phyloP scores from a whole-genome alignment of 2,113 vertebrate species.

The Tetraodon nigroviridis region DNA sequence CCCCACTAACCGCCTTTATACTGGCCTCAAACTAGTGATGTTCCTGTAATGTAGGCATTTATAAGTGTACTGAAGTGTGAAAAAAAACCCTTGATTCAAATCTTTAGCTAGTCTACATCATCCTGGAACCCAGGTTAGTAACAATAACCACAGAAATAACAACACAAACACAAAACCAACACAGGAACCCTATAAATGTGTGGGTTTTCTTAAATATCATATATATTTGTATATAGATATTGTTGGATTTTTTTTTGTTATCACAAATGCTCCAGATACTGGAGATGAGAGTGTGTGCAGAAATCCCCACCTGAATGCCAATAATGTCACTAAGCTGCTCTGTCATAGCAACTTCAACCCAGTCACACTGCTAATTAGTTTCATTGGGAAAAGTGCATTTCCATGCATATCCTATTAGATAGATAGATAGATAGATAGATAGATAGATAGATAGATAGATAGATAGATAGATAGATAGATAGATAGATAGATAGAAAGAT shows the following conservation, averaged over 20 bases:
- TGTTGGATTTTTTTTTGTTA: neutral
- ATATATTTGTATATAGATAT: no score
- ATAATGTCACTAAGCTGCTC: slow-evolving; percentile 35
- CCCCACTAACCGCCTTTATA: neutral
- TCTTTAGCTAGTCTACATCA: no score
- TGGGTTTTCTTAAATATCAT: no score
- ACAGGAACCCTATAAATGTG: no score
- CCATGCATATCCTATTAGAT: neutral
- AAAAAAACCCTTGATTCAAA: slow-evolving; percentile 32
- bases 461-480: no score
- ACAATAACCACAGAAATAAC: neutral
- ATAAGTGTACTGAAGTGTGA: slow-evolving; percentile 52
- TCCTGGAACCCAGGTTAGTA: no score
- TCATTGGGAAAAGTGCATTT: slow-evolving; percentile 36
- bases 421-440: no score
- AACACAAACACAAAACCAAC: neutral
- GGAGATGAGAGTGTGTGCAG: slow-evolving; percentile 9
- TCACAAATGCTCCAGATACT: slow-evolving; percentile 15
- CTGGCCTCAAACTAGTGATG: neutral
- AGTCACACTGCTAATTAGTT: slow-evolving; percentile 58
- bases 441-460: no score
- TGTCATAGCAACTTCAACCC: slow-evolving; percentile 19
- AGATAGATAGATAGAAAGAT: no score
- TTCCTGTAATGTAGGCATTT: neutral
- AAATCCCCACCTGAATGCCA: slow-evolving; percentile 32